Evolutionary conservation across 2,797 vertebrate genomes (phyloP), one percentile per base, ranked within the genome.

Genomic region (Oreortyx pictus): DNA sequence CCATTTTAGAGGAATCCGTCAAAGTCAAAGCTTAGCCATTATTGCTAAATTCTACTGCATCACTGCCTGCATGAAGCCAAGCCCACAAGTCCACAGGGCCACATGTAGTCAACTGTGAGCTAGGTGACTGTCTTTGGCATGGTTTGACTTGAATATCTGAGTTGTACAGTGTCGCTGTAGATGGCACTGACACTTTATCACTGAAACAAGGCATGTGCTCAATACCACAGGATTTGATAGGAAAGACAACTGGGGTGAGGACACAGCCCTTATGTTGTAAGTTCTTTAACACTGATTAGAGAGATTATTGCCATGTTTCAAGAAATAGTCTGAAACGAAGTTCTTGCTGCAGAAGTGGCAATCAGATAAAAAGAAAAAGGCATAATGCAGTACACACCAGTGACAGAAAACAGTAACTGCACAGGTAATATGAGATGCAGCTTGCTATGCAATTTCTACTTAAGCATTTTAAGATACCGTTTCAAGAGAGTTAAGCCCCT

Each of bases 91-190:
- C 95, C 86, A 35, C 75, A 87, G 60, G 84, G 89, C 82, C 92
- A 87, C 92, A 92, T 23, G 35, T 76, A 79, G 73, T 82, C 84
- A 94, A 92, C 94, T 79, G 91, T 94, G 95, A 85, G 43, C 78
- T 87, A 56, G 76, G 70, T 60, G 75, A 76, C 71, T 33, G 62
- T 41, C 62, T 62, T 41, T 49, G 18, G 16, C 47, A 72, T 65
- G 9, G 57, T 74, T 81, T 89, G 76, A 85, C 83, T 67, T 71
- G 27, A 35, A 33, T 79, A 79, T 82, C 50, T 4, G 43, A 88
- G 60, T 82, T 84, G 75, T 85, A 25, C 9, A 75, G 43, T 7
- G 37, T 65, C 37, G 33, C 88, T 71, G 24, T 37, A 77, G 61
- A 78, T 54, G 49, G 77, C 64, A 74, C 44, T 41, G 61, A 81